Percentiles rank a stretch among this genome's conserved stretches.
Evolutionary conservation across 2,888 invertebrate genomes (phyloP).

Genomic region (Xestia rhomboidea): DNA sequence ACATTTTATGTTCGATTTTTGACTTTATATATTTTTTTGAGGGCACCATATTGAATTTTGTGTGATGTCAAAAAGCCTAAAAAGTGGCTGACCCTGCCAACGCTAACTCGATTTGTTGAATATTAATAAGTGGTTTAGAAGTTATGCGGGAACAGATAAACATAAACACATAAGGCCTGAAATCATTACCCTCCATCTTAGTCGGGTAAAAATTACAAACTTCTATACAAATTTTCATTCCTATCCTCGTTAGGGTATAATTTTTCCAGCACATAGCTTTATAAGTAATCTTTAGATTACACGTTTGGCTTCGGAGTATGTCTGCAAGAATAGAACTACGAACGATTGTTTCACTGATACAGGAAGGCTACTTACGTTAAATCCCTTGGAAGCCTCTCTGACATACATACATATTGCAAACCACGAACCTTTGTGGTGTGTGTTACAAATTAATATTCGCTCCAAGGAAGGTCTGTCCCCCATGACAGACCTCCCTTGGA

Average conservation of each 20-base stretch:
- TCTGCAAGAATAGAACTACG: neutral
- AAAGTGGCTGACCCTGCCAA: neutral
- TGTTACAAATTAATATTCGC: conserved; percentile 7
- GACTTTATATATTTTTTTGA: neutral
- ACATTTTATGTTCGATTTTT: neutral
- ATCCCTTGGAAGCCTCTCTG: neutral
- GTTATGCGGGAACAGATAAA: neutral
- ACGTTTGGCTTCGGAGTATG: neutral
- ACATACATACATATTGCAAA: neutral
- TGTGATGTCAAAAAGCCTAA: neutral
- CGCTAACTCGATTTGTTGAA: neutral
- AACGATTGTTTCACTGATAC: neutral
- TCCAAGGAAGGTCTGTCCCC: neutral
- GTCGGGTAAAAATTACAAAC: neutral
- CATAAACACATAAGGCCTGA: neutral
- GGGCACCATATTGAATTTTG: neutral
- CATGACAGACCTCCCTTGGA: too few species aligned
- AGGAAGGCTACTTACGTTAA: neutral
- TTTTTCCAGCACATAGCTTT: neutral
- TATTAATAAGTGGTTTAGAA: neutral
- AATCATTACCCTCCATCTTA: neutral
- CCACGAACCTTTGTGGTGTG: neutral
- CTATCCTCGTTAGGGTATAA: neutral
- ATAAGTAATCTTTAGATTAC: too few species aligned
- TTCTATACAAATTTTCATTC: too few species aligned